These are phyloP conservation scores for Sarcophaga variegata DNA, from an alignment of 2,888 invertebrate species.

Conservation along the genomic window DNA sequence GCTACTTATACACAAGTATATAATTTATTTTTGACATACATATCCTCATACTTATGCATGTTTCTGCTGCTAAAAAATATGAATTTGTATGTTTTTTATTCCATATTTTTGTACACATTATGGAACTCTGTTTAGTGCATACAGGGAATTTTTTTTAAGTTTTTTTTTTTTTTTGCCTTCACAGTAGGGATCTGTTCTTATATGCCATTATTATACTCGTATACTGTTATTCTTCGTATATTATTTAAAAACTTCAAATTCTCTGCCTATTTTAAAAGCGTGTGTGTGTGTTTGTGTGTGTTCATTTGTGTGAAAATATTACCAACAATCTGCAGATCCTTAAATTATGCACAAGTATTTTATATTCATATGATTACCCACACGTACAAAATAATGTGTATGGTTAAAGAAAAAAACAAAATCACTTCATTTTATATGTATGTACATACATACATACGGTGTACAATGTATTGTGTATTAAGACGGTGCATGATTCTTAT, in stretches of 20 bases:
- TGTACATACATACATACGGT: no score
- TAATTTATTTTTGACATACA: not conserved
- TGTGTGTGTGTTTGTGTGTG: not conserved
- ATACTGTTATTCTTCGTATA: not conserved
- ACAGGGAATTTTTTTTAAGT: not conserved
- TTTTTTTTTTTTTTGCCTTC: constrained; percentile 10
- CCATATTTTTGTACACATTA: no score
- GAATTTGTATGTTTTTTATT: not conserved
- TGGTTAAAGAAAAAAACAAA: no score
- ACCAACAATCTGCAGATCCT: constrained; percentile 23
- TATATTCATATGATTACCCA: constrained; percentile 1
- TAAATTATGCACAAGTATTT: constrained; percentile 59
- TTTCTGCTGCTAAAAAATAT: not conserved
- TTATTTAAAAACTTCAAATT: constrained; percentile 7
- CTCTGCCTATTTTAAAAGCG: not conserved
- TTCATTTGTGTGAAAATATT: constrained; percentile 14
- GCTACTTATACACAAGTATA: not conserved
- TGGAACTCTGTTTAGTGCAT: not conserved
- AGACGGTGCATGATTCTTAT: no score
- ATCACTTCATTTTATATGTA: not conserved
- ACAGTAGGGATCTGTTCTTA: constrained; percentile 13
- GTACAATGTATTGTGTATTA: not conserved
- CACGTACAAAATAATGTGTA: not conserved
- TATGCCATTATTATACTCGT: not conserved
- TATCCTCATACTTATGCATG: not conserved